Conservation (phyloP, 2,113 vertebrate genomes). For the Solea solea region DNA sequence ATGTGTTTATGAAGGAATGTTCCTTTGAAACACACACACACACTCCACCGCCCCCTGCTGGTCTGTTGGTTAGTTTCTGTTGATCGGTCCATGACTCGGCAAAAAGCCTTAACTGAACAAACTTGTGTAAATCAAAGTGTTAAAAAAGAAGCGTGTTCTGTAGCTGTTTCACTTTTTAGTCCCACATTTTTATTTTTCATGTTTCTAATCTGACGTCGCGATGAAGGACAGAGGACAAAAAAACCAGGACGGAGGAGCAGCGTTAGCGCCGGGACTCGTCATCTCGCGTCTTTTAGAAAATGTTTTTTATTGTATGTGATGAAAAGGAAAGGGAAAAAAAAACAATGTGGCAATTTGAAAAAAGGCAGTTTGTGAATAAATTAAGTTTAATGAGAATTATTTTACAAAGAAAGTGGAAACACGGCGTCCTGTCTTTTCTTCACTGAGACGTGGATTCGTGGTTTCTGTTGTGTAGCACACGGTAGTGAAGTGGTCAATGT, state of each 20-base stretch:
- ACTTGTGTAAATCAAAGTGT: conserved; percentile 67
- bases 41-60: not conserved
- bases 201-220: conserved; percentile 68
- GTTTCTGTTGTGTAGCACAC: no score
- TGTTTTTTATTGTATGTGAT: conserved; percentile 84
- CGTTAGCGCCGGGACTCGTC: conserved; percentile 69
- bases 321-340: conserved; percentile 54
- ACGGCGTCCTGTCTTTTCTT: conserved; percentile 45
- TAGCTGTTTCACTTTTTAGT: conserved; percentile 71
- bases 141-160: conserved; percentile 63
- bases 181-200: conserved; percentile 72
- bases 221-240: conserved; percentile 55
- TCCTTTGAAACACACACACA: not conserved
- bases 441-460: no score
- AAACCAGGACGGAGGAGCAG: conserved; percentile 31
- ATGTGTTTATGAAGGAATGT: no score
- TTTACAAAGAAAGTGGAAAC: conserved; percentile 77
- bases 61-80: conserved; percentile 32
- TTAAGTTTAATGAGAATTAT: conserved; percentile 86
- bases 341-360: conserved; percentile 73
- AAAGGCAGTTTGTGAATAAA: conserved; percentile 83
- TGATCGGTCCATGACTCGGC: conserved; percentile 62
- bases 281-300: conserved; percentile 80
- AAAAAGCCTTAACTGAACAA: conserved; percentile 82
- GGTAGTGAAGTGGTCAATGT: no score